Conservation (phyloP, 2,797 vertebrate genomes). For the Spondyliosoma cantharus region DNA sequence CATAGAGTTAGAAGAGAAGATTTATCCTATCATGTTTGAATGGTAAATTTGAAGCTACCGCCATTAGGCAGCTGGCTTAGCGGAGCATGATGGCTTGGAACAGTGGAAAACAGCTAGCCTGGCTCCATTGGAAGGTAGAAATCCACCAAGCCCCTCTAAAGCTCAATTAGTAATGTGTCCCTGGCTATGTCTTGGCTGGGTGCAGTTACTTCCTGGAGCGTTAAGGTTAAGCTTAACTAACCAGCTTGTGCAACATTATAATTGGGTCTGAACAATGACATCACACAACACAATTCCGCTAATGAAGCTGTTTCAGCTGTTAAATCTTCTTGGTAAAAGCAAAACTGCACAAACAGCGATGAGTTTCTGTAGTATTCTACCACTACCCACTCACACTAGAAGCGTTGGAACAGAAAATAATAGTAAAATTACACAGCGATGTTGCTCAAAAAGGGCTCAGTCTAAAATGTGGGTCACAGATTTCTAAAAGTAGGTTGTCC, state of each 20-base stretch:
- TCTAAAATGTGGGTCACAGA: constrained; percentile 62
- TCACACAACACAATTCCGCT: background rate
- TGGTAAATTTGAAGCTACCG: background rate
- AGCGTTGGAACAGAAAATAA: constrained; percentile 26
- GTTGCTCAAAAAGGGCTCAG: constrained; percentile 29
- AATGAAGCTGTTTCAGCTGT: background rate
- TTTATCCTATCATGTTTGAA: too few relatives aligned
- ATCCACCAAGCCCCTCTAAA: too few relatives aligned
- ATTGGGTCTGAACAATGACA: background rate
- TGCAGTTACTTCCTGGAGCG: background rate
- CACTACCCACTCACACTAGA: constrained; percentile 1
- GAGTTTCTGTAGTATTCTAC: background rate
- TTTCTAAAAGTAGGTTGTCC: constrained; percentile 64
- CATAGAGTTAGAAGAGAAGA: background rate
- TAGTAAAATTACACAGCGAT: constrained; percentile 7
- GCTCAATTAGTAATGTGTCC: background rate
- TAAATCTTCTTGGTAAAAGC: background rate
- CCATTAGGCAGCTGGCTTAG: background rate
- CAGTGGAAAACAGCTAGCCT: background rate
- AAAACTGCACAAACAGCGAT: background rate
- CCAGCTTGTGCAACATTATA: background rate
- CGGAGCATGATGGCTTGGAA: background rate
- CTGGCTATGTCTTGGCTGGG: background rate
- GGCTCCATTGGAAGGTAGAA: too few relatives aligned
- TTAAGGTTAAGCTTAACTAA: background rate